Percentiles rank a stretch among this genome's conserved stretches.
Evolutionary conservation across 1,140 invertebrate species (phyloP).

Genomic region (Stegodyphus dumicola): DNA sequence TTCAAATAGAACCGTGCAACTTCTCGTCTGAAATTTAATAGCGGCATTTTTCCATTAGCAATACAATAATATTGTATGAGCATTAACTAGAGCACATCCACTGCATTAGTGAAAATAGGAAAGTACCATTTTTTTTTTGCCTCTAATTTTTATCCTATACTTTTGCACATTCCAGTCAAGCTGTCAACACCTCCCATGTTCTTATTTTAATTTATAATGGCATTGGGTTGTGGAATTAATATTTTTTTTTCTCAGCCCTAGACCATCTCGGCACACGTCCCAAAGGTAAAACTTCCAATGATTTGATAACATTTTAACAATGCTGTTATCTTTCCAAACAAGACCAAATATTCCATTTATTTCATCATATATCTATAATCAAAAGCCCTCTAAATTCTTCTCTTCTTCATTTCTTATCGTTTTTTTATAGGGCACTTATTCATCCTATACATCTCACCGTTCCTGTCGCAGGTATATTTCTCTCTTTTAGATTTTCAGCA

Average conservation of each 20-base stretch:
- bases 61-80: no score
- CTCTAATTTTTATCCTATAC: no score
- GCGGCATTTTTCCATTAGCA: constrained; percentile 39
- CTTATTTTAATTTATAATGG: background rate
- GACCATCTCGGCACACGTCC: constrained; percentile 16
- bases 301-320: constrained; percentile 20
- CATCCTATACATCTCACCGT: constrained; percentile 14
- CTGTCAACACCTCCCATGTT: constrained; percentile 2
- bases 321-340: constrained; percentile 19
- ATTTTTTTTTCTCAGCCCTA: constrained; percentile 16
- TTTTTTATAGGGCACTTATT: constrained; percentile 1
- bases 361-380: constrained; percentile 6
- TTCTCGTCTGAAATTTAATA: constrained; percentile 38
- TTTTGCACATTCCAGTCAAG: no score
- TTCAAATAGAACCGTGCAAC: constrained; percentile 39
- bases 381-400: no score
- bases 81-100: no score
- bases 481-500: constrained; percentile 39
- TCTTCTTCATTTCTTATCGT: background rate
- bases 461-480: constrained; percentile 31
- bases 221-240: background rate
- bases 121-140: constrained; percentile 38
- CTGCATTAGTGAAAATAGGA: constrained; percentile 39
- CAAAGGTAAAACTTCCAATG: constrained; percentile 19
- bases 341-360: constrained; percentile 19